Evolutionary conservation across 2,797 vertebrate species (phyloP).

Genomic region (Myiotriccus ornatus): DNA sequence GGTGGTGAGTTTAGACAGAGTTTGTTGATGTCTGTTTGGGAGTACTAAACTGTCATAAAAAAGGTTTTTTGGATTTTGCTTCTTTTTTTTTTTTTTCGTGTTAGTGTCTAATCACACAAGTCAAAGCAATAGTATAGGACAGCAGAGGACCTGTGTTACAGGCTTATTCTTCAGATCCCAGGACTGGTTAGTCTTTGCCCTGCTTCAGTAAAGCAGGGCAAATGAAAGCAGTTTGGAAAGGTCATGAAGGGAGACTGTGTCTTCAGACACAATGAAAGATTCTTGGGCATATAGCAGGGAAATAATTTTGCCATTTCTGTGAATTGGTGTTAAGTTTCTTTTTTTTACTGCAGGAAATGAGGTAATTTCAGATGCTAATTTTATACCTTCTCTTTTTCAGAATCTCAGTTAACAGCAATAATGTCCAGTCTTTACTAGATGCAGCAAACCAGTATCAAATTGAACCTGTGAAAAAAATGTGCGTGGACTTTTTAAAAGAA

Average conservation of each 20-base stretch:
- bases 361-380: constrained; percentile 3
- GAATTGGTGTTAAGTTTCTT: background rate
- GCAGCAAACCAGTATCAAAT: constrained; percentile 98
- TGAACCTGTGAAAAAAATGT: constrained; percentile 98
- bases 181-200: background rate
- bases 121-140: background rate
- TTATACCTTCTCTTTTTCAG: constrained; percentile 73
- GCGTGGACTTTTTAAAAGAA: constrained; percentile 95
- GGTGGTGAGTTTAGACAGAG: background rate
- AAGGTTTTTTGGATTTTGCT: background rate
- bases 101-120: background rate
- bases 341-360: background rate
- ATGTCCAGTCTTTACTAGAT: constrained; percentile 94
- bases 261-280: background rate
- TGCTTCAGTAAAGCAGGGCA: background rate
- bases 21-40: background rate
- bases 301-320: background rate
- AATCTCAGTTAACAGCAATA: constrained; percentile 97
- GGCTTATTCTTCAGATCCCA: background rate
- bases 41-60: background rate
- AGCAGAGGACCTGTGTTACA: background rate
- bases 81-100: no score
- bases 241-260: background rate
- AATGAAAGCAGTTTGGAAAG: background rate
- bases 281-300: background rate